Percentiles rank a stretch among this genome's conserved stretches.
phyloP scores from a whole-genome alignment of 2,888 invertebrate species.

The Drosophila koepferae region DNA sequence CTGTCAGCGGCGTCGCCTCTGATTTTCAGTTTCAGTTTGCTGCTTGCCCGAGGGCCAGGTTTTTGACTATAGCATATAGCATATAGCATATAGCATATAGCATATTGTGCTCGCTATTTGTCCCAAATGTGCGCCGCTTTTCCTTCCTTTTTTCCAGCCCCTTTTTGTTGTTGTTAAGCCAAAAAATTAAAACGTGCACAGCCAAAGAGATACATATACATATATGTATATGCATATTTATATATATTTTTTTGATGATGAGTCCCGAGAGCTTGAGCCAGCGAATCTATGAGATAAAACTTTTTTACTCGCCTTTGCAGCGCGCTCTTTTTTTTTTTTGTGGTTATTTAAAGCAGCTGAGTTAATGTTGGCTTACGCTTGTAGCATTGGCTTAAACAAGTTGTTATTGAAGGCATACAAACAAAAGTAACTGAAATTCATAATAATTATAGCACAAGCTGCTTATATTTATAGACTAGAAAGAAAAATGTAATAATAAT shows the following conservation, averaged over 20 bases:
- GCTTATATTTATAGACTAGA: too few relatives aligned
- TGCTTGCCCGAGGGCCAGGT: conserved; percentile 36
- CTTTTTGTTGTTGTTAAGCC: conserved; percentile 26
- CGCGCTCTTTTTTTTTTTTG: not conserved
- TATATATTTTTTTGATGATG: conserved; percentile 43
- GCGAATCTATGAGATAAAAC: conserved; percentile 39
- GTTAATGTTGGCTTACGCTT: not conserved
- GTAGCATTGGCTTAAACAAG: conserved; percentile 1
- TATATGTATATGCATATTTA: conserved; percentile 12
- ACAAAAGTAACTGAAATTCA: not conserved
- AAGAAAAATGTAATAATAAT: too few relatives aligned
- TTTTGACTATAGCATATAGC: conserved; percentile 37
- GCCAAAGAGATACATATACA: conserved; percentile 24
- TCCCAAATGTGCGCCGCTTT: conserved; percentile 63
- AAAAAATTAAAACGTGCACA: conserved; percentile 65
- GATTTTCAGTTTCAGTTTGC: conserved; percentile 51
- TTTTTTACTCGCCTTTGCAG: not conserved
- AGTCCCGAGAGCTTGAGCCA: conserved; percentile 42
- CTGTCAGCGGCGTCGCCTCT: conserved; percentile 57
- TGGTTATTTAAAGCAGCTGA: not conserved
- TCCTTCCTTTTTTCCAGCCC: not conserved
- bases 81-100: not conserved
- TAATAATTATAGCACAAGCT: not conserved
- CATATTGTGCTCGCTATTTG: conserved; percentile 62
- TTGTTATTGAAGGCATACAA: too few relatives aligned